These are phyloP conservation scores for Haplochromis vanheusdeni DNA, from an alignment of 2,113 vertebrate genomes.

Conservation along the genomic window DNA sequence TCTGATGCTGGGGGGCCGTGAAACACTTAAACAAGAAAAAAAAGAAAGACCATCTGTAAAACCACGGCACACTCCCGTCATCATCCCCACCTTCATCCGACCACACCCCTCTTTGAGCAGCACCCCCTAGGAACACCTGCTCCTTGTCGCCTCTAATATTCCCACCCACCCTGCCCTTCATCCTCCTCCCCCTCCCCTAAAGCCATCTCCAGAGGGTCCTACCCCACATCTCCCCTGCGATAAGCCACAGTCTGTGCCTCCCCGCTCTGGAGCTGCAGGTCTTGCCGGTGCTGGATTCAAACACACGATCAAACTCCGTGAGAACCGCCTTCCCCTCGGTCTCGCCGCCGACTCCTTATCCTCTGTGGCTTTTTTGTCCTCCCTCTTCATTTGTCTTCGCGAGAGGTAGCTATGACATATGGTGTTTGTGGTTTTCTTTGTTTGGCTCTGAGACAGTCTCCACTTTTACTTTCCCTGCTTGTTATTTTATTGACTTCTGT, in stretches of 20 bases:
- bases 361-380: neutral
- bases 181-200: neutral
- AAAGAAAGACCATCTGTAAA: neutral
- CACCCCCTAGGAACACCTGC: constrained; percentile 38
- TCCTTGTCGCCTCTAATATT: constrained; percentile 13
- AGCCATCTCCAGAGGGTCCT: neutral
- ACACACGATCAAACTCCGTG: neutral
- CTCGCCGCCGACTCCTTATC: neutral
- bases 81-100: neutral
- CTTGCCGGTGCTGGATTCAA: neutral
- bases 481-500: neutral
- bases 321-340: neutral
- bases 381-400: neutral
- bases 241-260: neutral
- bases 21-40: neutral
- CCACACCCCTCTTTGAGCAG: neutral
- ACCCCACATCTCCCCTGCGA: neutral
- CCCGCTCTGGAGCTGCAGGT: neutral
- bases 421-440: constrained; percentile 2
- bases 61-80: neutral
- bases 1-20: neutral
- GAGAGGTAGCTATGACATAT: constrained; percentile 34
- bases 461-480: neutral
- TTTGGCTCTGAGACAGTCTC: neutral
- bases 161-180: neutral